Base-by-base conservation (phyloP, 2,113 vertebrate species). In the Girardinichthys multiradiatus region DNA sequence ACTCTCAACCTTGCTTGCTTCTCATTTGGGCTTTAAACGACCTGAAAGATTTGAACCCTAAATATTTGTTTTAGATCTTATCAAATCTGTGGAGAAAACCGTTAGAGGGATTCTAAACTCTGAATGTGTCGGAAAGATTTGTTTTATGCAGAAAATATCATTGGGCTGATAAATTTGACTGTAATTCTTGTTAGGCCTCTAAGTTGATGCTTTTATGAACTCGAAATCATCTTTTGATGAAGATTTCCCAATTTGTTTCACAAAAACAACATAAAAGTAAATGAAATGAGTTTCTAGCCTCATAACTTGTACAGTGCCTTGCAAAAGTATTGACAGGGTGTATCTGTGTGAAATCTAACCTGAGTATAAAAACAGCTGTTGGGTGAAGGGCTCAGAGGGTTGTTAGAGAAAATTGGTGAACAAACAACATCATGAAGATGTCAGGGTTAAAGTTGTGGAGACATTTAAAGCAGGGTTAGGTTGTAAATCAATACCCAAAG, bases 1-100 rank as follows among this genome's bases (percentile, higher is more conserved):
- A 54, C 48, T 54, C 35, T 26, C 28, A 59, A n/a, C n/a, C n/a
- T n/a, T n/a, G n/a, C n/a, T n/a, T n/a, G n/a, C 45, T 33, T 54
- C 73, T 69, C 57, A 37, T 14, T n/a, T 76, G 64, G 71, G 58
- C 64, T 83, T 42, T 42, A 72, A 67, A 29, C 33, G 62, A 26
- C 73, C 65, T 58, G 28, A 27, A 62, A 19, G 19, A 74, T 48
- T 62, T 37, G 19, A 1, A 29, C 30, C 15, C 39, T 29, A 48
- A 57, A 68, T 0, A 70, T 64, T 63, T 80, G 21, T 70, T 70
- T 68, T 67, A 57, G 60, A 9, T 28, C 21, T 78, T 72, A 77
- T 58, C 14, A 58, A 68, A 66, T 15, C 13, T 76, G 27, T 72
- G 64, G 24, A 48, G 69, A 15, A 61, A 45, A 15, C 5, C 21